Percentiles rank a stretch among this genome's conserved stretches.
Evolutionary conservation across 2,888 invertebrate genomes (phyloP).

Genomic region (Gastrophysa polygoni): DNA sequence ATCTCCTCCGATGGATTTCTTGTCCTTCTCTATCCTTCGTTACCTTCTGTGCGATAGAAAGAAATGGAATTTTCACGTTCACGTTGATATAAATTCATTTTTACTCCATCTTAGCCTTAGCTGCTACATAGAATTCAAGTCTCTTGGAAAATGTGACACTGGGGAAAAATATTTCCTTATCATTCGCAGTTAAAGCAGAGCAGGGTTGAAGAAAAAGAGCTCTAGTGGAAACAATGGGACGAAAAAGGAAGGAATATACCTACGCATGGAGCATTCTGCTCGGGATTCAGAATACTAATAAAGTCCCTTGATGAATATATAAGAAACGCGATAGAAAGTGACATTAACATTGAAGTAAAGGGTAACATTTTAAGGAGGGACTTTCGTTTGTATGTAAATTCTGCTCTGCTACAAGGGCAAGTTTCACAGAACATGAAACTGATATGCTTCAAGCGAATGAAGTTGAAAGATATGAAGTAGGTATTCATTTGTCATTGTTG

Average conservation of each 20-base stretch:
- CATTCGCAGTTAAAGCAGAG: conserved; percentile 31
- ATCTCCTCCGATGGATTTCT: conserved; percentile 30
- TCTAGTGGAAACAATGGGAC: conserved; percentile 21
- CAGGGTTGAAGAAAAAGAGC: conserved; percentile 25
- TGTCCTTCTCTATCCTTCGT: conserved; percentile 24
- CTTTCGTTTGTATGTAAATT: conserved; percentile 50
- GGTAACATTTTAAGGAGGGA: conserved; percentile 56
- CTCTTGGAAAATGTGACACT: conserved; percentile 53
- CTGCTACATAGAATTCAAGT: conserved; percentile 52
- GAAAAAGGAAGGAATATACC: conserved; percentile 25
- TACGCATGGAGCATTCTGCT: conserved; percentile 29
- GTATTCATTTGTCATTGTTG: neutral
- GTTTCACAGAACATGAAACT: conserved; percentile 15
- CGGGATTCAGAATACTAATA: conserved; percentile 50
- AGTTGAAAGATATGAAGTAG: neutral
- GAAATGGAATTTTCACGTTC: conserved; percentile 21
- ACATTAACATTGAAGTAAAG: conserved; percentile 57
- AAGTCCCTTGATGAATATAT: conserved; percentile 58
- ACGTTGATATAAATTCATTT: conserved; percentile 47
- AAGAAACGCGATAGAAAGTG: conserved; percentile 58
- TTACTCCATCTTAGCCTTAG: conserved; percentile 47
- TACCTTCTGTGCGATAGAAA: conserved; percentile 7
- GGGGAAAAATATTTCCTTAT: conserved; percentile 52
- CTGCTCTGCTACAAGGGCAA: conserved; percentile 37
- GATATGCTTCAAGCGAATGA: neutral